Evolutionary conservation across 2,888 invertebrate species (phyloP).

Genomic region (Beris chalybata): DNA sequence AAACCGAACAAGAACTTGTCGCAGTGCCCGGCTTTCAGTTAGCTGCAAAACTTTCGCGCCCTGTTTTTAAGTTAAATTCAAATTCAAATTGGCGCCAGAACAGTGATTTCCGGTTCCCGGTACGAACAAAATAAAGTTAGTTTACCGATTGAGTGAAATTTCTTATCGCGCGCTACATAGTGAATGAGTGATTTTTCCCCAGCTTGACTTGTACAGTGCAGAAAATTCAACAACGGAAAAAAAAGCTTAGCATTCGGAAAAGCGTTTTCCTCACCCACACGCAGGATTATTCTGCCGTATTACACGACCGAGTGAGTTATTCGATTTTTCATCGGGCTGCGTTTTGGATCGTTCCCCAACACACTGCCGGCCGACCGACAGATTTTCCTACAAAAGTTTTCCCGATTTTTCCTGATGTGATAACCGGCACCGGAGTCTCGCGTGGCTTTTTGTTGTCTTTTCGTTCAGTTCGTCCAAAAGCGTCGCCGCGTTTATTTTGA

Average conservation of each 20-base stretch:
- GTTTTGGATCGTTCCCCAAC: conserved; percentile 19
- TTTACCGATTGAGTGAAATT: background rate
- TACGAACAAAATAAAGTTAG: too few species aligned
- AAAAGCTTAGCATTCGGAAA: conserved; percentile 25
- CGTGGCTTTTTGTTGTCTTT: conserved; percentile 34
- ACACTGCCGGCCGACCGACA: background rate
- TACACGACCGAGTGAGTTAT: background rate
- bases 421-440: conserved; percentile 14
- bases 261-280: conserved; percentile 24
- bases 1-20: too few species aligned
- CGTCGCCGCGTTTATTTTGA: conserved; percentile 37
- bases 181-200: conserved; percentile 21
- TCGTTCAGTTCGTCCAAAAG: conserved; percentile 36
- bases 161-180: conserved; percentile 1
- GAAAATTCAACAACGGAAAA: conserved; percentile 10
- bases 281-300: background rate
- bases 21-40: background rate
- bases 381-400: conserved; percentile 23
- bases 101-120: too few species aligned
- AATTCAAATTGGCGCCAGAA: too few species aligned
- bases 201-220: background rate
- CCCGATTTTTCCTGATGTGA: conserved; percentile 9
- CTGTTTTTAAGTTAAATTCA: too few species aligned
- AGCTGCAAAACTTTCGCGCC: background rate
- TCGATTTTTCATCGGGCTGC: background rate